Conservation (phyloP, 2,888 invertebrate species). For the Norana najaformis region DNA sequence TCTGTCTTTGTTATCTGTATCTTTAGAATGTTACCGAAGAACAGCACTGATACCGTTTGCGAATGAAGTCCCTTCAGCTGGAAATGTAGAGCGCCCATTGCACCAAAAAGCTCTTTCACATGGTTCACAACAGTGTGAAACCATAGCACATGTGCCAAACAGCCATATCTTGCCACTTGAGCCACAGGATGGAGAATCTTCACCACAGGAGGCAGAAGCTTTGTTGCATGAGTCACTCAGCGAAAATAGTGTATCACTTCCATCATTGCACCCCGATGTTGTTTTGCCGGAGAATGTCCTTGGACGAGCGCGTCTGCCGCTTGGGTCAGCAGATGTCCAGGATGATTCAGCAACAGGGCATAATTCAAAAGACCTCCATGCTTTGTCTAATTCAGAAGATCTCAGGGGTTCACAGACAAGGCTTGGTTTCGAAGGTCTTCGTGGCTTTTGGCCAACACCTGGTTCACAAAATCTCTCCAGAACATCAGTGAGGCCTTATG, state of each 20-base stretch:
- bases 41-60: background rate
- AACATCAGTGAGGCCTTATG: background rate
- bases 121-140: background rate
- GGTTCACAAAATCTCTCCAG: background rate
- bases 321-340: background rate
- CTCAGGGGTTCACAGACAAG: background rate
- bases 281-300: background rate
- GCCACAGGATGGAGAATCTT: background rate
- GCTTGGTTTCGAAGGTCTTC: background rate
- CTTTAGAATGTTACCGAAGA: background rate
- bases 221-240: background rate
- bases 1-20: background rate
- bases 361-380: background rate
- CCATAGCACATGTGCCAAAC: background rate
- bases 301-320: background rate
- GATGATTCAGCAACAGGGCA: background rate
- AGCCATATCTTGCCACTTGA: background rate
- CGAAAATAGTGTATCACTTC: background rate
- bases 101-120: background rate
- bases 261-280: background rate
- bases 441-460: too few relatives aligned
- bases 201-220: background rate
- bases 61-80: background rate
- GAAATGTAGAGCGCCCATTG: background rate
- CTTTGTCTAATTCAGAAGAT: too few relatives aligned